Conservation (phyloP, 2,888 invertebrate genomes). For the Drosophila barbarae region DNA sequence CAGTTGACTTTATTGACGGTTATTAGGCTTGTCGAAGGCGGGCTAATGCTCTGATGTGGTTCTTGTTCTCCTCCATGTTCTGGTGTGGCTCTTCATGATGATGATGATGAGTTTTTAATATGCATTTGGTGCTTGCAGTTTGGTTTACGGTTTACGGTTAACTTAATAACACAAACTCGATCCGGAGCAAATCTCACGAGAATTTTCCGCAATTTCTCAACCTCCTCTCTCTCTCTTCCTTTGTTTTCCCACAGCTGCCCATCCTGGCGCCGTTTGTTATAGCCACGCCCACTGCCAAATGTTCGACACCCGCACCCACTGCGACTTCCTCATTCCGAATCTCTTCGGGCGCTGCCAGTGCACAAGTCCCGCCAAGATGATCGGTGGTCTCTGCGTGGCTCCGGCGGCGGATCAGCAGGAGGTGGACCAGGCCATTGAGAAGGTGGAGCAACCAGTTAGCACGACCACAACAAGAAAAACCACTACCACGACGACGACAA, state of each 20-base stretch:
- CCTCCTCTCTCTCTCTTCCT: background rate
- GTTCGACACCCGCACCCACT: constrained; percentile 90
- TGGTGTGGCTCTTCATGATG: constrained; percentile 57
- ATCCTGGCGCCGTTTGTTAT: constrained; percentile 92
- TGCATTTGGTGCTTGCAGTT: constrained; percentile 68
- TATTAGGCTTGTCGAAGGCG: constrained; percentile 74
- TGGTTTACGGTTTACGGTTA: constrained; percentile 69
- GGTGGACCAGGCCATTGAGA: constrained; percentile 30
- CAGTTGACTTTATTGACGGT: constrained; percentile 70
- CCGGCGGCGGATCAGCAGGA: constrained; percentile 50
- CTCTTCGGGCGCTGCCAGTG: constrained; percentile 94
- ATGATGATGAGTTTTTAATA: constrained; percentile 73
- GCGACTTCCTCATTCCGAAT: constrained; percentile 93
- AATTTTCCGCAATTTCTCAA: constrained; percentile 13
- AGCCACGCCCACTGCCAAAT: constrained; percentile 93
- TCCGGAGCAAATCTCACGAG: constrained; percentile 46
- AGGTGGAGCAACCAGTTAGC: constrained; percentile 50
- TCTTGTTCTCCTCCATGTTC: constrained; percentile 35
- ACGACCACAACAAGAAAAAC: constrained; percentile 51
- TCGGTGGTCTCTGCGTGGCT: constrained; percentile 84
- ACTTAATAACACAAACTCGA: constrained; percentile 57
- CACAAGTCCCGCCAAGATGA: constrained; percentile 84
- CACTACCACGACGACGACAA: constrained; percentile 38
- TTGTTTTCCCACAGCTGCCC: constrained; percentile 84
- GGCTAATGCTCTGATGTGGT: constrained; percentile 62